phyloP scores from a whole-genome alignment of 2,113 vertebrate genomes.

The Oryzias javanicus region DNA sequence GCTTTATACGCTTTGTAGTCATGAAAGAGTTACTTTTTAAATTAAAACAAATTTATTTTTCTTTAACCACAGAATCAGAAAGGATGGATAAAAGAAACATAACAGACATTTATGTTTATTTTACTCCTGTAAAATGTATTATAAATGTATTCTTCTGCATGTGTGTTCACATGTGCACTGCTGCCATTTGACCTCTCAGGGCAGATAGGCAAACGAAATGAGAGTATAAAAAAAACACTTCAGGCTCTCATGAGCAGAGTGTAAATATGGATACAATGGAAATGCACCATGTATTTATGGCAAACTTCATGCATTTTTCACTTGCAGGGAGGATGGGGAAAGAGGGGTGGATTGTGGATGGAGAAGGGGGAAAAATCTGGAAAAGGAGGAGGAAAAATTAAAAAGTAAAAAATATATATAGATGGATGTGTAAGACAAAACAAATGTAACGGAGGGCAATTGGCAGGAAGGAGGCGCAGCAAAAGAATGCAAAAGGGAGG shows the following conservation, averaged over 20 bases:
- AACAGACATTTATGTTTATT: no score
- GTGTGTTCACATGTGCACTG: constrained; percentile 23
- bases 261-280: constrained; percentile 74
- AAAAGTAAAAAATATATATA: background rate
- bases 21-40: no score
- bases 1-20: no score
- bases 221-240: constrained; percentile 56
- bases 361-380: constrained; percentile 9
- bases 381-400: constrained; percentile 13
- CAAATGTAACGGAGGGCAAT: background rate
- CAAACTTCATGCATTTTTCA: constrained; percentile 70
- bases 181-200: constrained; percentile 42
- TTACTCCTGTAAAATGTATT: constrained; percentile 24
- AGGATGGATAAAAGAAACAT: no score
- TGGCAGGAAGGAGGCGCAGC: background rate
- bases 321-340: constrained; percentile 29
- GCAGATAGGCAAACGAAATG: constrained; percentile 50
- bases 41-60: no score
- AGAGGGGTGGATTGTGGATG: constrained; percentile 28
- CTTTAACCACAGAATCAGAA: no score
- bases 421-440: background rate
- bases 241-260: constrained; percentile 52
- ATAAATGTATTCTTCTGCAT: constrained; percentile 8
- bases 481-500: constrained; percentile 7
- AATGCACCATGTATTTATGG: constrained; percentile 66